A percentile compares a stretch with the other conserved stretches of the same genome.
Evolutionary conservation across 2,113 vertebrate genomes (phyloP).

Genomic region (Opisthocomus hoazin): DNA sequence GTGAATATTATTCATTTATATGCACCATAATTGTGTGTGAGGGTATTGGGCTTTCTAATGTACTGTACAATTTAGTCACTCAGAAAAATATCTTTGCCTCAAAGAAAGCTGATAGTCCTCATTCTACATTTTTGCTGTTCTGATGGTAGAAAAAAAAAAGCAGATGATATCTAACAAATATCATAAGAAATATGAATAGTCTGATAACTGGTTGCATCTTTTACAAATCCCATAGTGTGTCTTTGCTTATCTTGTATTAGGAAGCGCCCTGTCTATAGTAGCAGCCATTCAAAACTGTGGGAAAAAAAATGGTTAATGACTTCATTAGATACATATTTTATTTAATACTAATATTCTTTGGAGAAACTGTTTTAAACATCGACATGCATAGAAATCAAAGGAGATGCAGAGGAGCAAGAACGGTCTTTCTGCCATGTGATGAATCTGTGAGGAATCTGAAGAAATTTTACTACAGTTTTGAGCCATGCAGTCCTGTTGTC

Average conservation of each 20-base stretch:
- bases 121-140: background rate
- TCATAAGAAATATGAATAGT: background rate
- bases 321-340: background rate
- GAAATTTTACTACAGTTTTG: background rate
- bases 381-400: background rate
- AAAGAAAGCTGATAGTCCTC: background rate
- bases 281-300: background rate
- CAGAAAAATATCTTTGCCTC: background rate
- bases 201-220: background rate
- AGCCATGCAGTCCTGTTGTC: background rate
- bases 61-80: background rate
- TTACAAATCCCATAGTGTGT: background rate
- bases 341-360: background rate
- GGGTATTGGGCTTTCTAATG: background rate
- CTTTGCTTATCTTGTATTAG: background rate
- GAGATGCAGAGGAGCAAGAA: background rate
- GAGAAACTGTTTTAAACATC: background rate
- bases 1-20: background rate
- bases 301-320: background rate
- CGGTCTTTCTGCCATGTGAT: background rate
- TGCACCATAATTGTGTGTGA: background rate
- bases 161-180: background rate
- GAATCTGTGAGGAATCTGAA: background rate
- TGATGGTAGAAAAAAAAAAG: background rate
- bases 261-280: background rate